Base-by-base conservation (phyloP, 2,888 invertebrate genomes). In the Cephus spinipes region DNA sequence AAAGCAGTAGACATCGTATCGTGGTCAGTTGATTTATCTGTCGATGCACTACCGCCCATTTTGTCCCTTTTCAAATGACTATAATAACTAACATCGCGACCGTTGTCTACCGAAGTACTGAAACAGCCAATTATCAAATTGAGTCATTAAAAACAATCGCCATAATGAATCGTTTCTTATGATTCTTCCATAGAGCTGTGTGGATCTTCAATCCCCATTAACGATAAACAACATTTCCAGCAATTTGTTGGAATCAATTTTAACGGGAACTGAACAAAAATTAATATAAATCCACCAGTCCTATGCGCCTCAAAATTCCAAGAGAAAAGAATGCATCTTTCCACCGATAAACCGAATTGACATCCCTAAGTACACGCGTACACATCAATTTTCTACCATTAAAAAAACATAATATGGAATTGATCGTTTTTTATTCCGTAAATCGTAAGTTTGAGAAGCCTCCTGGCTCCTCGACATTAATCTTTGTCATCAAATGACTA, bases 401-500 rank as follows among this genome's bases (percentile, higher is more conserved):
- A 82, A 40, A 40, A 6, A 6, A 40, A 76, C 79, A 84, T 85
- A 81, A 81, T 82, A 85, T 85, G 88, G 87, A 90, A 90, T 90
- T 89, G 87, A 90, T 85, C 83, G 80, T 86, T 88, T 90, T 87
- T 83, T 85, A 86, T 88, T 85, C 82, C 83, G 83, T 82, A 76
- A 86, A 81, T 81, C 81, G 81, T 85, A 84, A 85, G 68, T 84
- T 79, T 83, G 79, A 83, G 82, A 81, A 82, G 82, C 81, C 79
- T 83, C 82, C 83, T 83, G 77, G 85, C 81, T 84, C 84, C 83
- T 83, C 83, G 82, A 73, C 81, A 82, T 85, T 81, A 84, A 84
- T 80, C 83, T 83, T 85, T 79, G 89, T 90, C 90, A 90, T 90
- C 78, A 89, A 89, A 90, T 90, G 89, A 90, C 89, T 89, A 85